Percentiles rank a stretch among this genome's conserved stretches.
These are phyloP conservation scores for Agriopis leucophaearia DNA, from an alignment of 2,888 invertebrate genomes.

Conservation along the genomic window DNA sequence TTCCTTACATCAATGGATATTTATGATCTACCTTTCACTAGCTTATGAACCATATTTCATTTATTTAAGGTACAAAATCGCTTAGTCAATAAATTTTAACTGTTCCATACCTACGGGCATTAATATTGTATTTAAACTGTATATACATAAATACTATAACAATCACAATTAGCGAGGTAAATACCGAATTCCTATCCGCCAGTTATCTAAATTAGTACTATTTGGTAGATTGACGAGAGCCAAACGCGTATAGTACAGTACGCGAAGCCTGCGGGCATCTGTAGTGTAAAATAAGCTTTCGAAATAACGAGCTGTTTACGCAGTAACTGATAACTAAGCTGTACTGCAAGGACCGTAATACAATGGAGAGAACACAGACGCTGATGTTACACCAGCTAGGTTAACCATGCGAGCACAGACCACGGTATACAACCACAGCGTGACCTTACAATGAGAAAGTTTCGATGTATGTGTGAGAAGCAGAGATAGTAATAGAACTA, in stretches of 20 bases:
- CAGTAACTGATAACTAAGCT: slow-evolving; percentile 25
- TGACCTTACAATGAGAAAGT: neutral
- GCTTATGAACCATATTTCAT: no score
- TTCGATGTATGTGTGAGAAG: neutral
- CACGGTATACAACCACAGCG: neutral
- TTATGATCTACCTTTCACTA: no score
- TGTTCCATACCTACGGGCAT: slow-evolving; percentile 5
- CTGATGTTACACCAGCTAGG: neutral
- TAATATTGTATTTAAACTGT: neutral
- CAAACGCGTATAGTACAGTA: slow-evolving; percentile 51
- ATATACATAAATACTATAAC: slow-evolving; percentile 15
- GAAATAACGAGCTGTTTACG: slow-evolving; percentile 71
- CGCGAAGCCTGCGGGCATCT: slow-evolving; percentile 56
- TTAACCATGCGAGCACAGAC: neutral
- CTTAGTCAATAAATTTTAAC: neutral
- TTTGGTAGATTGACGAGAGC: slow-evolving; percentile 32
- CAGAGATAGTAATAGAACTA: neutral
- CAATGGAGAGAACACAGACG: slow-evolving; percentile 5
- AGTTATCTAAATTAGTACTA: slow-evolving; percentile 26
- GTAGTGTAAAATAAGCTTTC: slow-evolving; percentile 71
- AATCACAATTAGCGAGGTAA: slow-evolving; percentile 22
- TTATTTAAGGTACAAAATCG: neutral
- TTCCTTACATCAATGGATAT: no score
- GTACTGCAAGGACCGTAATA: slow-evolving; percentile 54
- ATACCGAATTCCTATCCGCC: slow-evolving; percentile 28